Evolutionary conservation across 92 coral and sea anemone species (phyloP), one percentile per base, ranked within the genome.

Genomic region (Isaurus tuberculatus): DNA sequence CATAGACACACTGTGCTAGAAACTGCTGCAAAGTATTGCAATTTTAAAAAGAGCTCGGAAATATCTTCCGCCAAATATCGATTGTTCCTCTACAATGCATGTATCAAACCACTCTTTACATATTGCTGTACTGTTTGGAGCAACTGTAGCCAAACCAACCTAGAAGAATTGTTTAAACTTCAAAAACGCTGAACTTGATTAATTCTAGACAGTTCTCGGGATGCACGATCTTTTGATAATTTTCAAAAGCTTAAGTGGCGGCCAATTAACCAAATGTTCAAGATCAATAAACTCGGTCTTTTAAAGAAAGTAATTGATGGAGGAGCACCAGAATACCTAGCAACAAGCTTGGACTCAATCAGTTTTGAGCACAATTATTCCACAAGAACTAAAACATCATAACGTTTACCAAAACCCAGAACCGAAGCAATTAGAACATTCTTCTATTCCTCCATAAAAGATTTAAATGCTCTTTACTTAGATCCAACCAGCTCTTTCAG

Each of bases 141-240:
- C n/a, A n/a, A n/a, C n/a, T n/a, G n/a, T n/a, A n/a, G n/a, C 79
- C 79, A 83, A 83, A 69, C 70, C 79, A 70, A 83, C 79, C 79
- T 70, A 70, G 79, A 70, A 49, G 51, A 83, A 49, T 31, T 70
- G 79, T 83, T 83, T 70, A 83, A 83, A 83, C 79, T 70, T 70
- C 79, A 83, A 70, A 83, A 83, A 83, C 79, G 70, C 70, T 83
- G 61, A 4, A 37, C 43, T 4, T 9, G 43, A 37, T 37, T 37
- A 37, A 37, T 37, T 37, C 43, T 37, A 9, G 43, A 37, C 43
- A 37, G 43, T 37, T 9, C 73, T 1, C 31, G 73, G 60, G 58
- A 80, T 80, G 84, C 60, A 34, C 84, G 74, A 80, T 64, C 85
- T 42, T 81, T 37, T 37, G 43, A 37, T 43, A 81, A 81, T 81